phyloP scores from a whole-genome alignment of 2,797 vertebrate species.

The Cyprinodon diabolis region DNA sequence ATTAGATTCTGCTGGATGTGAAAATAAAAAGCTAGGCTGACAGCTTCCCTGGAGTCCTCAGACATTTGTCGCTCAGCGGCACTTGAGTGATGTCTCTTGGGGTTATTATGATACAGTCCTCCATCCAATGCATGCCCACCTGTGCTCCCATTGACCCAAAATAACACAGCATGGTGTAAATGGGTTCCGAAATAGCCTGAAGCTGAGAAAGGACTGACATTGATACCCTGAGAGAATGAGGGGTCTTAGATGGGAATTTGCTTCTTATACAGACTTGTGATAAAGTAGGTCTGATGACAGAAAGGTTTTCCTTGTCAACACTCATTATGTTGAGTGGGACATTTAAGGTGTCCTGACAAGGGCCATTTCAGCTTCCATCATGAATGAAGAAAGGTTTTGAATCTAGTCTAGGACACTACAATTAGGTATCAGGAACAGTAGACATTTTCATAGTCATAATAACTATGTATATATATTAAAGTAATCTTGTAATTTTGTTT shows the following conservation, averaged over 20 bases:
- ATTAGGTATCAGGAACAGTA: too few relatives aligned
- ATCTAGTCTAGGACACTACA: too few relatives aligned
- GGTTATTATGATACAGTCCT: slow-evolving; percentile 22
- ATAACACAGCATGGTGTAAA: slow-evolving; percentile 59
- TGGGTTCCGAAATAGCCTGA: slow-evolving; percentile 59
- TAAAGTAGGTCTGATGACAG: slow-evolving; percentile 4
- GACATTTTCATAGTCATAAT: too few relatives aligned
- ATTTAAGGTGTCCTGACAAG: too few relatives aligned
- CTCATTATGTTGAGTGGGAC: background rate
- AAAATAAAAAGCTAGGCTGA: slow-evolving; percentile 1
- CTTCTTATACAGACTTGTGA: slow-evolving; percentile 38
- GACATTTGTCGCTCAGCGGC: slow-evolving; percentile 1
- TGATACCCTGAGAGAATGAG: slow-evolving; percentile 43
- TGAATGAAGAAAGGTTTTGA: too few relatives aligned
- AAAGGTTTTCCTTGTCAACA: background rate
- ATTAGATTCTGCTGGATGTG: background rate
- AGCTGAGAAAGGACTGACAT: slow-evolving; percentile 48
- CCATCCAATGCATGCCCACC: slow-evolving; percentile 6
- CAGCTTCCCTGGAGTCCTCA: slow-evolving; percentile 12
- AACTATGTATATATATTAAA: too few relatives aligned
- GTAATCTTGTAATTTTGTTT: too few relatives aligned
- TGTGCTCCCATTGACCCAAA: slow-evolving; percentile 35
- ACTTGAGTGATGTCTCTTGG: background rate
- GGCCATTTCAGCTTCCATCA: too few relatives aligned
- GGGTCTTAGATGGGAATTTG: slow-evolving; percentile 43